A percentile compares a stretch with the other conserved stretches of the same genome.
phyloP scores from a whole-genome alignment of 2,113 vertebrate species.

The Rhea pennata region DNA sequence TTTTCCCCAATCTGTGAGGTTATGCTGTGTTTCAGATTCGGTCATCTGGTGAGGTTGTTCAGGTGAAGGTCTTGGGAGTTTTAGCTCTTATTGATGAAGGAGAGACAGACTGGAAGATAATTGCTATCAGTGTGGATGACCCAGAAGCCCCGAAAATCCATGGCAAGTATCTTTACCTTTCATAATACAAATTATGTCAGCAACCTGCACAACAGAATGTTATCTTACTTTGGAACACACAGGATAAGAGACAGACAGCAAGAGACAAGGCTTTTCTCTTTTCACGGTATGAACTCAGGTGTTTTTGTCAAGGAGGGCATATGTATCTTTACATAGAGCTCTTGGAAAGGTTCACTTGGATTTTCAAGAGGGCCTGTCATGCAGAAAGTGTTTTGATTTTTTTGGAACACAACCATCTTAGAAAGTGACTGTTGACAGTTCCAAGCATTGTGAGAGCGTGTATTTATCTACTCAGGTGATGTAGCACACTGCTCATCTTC shows the following conservation, averaged over 20 bases:
- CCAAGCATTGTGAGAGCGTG: background rate
- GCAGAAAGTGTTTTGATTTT: background rate
- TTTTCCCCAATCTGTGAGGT: background rate
- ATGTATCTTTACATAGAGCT: background rate
- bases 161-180: slow-evolving; percentile 77
- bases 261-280: background rate
- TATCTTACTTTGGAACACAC: background rate
- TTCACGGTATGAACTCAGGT: background rate
- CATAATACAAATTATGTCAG: background rate
- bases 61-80: slow-evolving; percentile 92
- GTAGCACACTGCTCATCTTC: background rate
- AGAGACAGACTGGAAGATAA: slow-evolving; percentile 97
- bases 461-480: background rate
- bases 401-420: background rate
- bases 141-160: slow-evolving; percentile 88
- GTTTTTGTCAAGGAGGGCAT: background rate
- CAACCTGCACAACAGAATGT: background rate
- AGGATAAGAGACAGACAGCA: background rate
- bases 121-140: slow-evolving; percentile 90
- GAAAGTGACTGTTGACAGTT: background rate
- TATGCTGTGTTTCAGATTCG: slow-evolving; percentile 80
- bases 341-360: background rate
- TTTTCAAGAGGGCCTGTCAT: background rate
- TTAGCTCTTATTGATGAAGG: slow-evolving; percentile 93
- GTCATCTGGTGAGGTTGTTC: slow-evolving; percentile 87